A percentile compares a stretch with the other conserved stretches of the same genome.
phyloP scores from a whole-genome alignment of 2,797 vertebrate genomes.

The Pangasius mekongensis region DNA sequence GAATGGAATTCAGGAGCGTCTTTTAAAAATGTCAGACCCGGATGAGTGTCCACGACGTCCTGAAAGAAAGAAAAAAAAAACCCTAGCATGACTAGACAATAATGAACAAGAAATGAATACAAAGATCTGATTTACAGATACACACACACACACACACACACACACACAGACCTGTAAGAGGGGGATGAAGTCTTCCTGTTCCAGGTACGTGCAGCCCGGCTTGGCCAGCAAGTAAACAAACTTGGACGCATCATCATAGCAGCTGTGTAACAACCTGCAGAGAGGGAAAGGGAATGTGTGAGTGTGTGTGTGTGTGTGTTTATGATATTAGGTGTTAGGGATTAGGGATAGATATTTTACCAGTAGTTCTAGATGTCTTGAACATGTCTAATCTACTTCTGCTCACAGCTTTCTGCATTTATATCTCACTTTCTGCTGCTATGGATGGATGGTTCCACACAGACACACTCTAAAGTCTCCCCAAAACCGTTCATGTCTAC shows the following conservation, averaged over 20 bases:
- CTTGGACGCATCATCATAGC: conserved; percentile 91
- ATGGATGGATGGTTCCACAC: neutral
- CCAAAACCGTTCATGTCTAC: neutral
- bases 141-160: neutral
- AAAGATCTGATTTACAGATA: neutral
- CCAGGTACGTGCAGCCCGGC: conserved; percentile 85
- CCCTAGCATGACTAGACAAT: conserved; percentile 14
- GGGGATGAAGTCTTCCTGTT: conserved; percentile 96
- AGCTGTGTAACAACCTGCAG: conserved; percentile 84
- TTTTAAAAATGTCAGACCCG: conserved; percentile 96
- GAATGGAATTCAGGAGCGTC: conserved; percentile 99
- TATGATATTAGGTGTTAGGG: neutral
- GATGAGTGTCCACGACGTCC: conserved; percentile 98
- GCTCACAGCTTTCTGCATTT: neutral
- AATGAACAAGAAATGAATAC: neutral
- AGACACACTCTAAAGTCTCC: neutral
- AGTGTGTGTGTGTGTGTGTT: neutral
- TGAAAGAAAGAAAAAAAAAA: conserved; percentile 57
- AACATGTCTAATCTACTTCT: neutral
- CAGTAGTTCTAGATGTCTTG: neutral
- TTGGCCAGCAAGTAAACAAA: conserved; percentile 91
- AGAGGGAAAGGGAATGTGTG: neutral
- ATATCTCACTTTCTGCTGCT: neutral
- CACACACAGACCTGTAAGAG: conserved; percentile 86
- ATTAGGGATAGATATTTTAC: neutral